Base-by-base conservation (phyloP, 2,888 invertebrate species). In the Drosophila kanekoi region DNA sequence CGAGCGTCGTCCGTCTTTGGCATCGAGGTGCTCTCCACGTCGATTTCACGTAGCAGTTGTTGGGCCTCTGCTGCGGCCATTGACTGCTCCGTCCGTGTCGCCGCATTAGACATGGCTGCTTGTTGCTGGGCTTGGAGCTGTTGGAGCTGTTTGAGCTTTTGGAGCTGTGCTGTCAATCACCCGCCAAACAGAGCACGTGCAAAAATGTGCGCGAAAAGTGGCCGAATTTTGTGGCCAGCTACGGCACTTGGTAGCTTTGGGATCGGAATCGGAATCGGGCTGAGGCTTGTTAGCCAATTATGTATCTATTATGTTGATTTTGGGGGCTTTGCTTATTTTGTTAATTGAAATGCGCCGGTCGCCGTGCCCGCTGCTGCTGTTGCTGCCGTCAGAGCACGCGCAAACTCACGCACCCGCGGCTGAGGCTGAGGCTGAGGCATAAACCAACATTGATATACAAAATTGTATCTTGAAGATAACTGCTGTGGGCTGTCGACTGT, bases 341-440 rank as follows among this genome's bases (percentile, higher is more conserved):
- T 82, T 86, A 89, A 89, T 89, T 86, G 74, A 89, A 89, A 82
- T 85, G 74, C 87, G 74, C 69, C 73, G 61, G 70, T 65, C 52
- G 77, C 81, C 54, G 64, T 61, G 68, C 74, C 59, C 72, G 57
- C 62, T 65, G 61, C 70, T 38, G 57, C 56, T 32, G 41, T 6
- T n/a, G 18, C 35, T 40, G 47, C 53, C 18, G 43, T 23, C 47
- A 51, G 57, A 52, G 73, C 52, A 52, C 53, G 48, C 66, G 37
- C 28, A 13, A 38, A 38, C 47, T 53, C 38, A 44, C 44, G 23
- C 73, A 58, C 23, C 37, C 65, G 67, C 47, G 1, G 8, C 28
- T 28, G 28, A 28, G 28, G 28, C 28, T 28, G 28, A 8, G 18
- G 35, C 43, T 37, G 53, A 62, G 47, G 35, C 58, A 51, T 48